Percentiles rank a stretch among this genome's conserved stretches.
These are phyloP conservation scores for Plectrocnemia conspersa DNA, from an alignment of 1,140 invertebrate genomes.

Conservation along the genomic window DNA sequence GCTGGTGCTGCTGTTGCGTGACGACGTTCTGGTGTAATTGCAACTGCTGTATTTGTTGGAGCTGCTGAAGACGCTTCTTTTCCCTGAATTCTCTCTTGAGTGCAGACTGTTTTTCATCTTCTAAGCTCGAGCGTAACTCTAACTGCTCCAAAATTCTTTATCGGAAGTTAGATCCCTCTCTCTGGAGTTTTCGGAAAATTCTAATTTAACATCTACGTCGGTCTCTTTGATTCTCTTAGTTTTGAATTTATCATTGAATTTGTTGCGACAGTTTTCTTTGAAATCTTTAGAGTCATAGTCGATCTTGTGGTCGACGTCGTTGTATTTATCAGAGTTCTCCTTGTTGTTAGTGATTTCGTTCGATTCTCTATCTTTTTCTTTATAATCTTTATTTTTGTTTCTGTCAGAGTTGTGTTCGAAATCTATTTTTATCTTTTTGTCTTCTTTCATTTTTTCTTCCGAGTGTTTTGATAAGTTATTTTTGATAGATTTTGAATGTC, in stretches of 20 bases:
- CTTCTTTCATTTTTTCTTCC: slow-evolving; percentile 54
- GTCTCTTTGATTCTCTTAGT: slow-evolving; percentile 23
- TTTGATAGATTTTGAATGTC: slow-evolving; percentile 50
- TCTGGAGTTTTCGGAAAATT: slow-evolving; percentile 22
- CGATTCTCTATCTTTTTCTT: slow-evolving; percentile 33
- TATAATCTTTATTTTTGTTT: slow-evolving; percentile 27
- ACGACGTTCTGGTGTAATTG: slow-evolving; percentile 48
- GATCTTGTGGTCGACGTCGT: not conserved
- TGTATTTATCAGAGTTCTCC: slow-evolving; percentile 5
- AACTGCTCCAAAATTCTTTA: slow-evolving; percentile 62
- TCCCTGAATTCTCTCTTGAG: slow-evolving; percentile 54
- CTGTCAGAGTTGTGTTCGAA: slow-evolving; percentile 44
- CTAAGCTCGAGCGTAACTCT: slow-evolving; percentile 55
- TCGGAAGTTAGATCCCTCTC: slow-evolving; percentile 43
- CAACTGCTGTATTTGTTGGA: slow-evolving; percentile 51
- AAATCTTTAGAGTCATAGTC: slow-evolving; percentile 22
- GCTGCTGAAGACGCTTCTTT: slow-evolving; percentile 50
- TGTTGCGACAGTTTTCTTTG: slow-evolving; percentile 19
- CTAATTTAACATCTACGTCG: slow-evolving; percentile 22
- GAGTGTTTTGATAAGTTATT: slow-evolving; percentile 49
- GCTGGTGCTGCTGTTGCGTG: slow-evolving; percentile 42
- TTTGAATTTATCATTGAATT: slow-evolving; percentile 26
- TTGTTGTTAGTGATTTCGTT: slow-evolving; percentile 26
- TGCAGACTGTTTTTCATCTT: slow-evolving; percentile 53
- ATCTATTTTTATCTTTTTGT: slow-evolving; percentile 50